These are phyloP conservation scores for Suricata suricatta DNA, from an alignment of 2,113 vertebrate genomes.

Conservation along the genomic window DNA sequence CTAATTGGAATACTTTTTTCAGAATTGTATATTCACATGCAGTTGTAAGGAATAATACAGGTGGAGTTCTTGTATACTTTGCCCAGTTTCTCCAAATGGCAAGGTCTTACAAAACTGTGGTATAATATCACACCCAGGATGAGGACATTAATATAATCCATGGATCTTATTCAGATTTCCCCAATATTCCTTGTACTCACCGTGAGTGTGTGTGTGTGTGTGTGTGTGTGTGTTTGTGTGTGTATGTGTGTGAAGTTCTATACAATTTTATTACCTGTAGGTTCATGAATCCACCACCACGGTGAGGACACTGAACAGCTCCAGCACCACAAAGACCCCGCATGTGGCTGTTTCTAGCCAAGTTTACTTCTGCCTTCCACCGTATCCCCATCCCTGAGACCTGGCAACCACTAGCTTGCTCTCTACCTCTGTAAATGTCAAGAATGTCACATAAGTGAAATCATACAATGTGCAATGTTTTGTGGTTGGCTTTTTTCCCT, in stretches of 20 bases:
- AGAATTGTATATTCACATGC: background rate
- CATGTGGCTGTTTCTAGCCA: background rate
- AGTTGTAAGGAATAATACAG: conserved; percentile 3
- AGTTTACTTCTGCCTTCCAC: background rate
- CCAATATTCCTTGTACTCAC: background rate
- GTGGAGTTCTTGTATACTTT: background rate
- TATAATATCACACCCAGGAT: background rate
- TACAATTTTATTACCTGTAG: background rate
- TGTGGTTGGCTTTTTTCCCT: background rate
- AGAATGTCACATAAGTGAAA: background rate
- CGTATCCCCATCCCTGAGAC: background rate
- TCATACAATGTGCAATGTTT: background rate
- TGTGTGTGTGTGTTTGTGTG: background rate
- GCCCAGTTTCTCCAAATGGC: background rate
- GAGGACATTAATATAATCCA: background rate
- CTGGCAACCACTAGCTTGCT: background rate
- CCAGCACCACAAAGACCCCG: background rate
- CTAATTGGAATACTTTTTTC: conserved; percentile 3
- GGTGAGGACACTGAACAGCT: background rate
- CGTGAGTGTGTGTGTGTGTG: background rate
- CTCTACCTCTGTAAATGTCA: background rate
- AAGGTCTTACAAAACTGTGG: background rate
- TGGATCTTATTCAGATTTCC: conserved; percentile 12
- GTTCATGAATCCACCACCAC: background rate
- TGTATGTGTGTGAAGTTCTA: background rate